Evolutionary conservation across 2,797 vertebrate species (phyloP).

Genomic region (Arnoldichthys spilopterus): DNA sequence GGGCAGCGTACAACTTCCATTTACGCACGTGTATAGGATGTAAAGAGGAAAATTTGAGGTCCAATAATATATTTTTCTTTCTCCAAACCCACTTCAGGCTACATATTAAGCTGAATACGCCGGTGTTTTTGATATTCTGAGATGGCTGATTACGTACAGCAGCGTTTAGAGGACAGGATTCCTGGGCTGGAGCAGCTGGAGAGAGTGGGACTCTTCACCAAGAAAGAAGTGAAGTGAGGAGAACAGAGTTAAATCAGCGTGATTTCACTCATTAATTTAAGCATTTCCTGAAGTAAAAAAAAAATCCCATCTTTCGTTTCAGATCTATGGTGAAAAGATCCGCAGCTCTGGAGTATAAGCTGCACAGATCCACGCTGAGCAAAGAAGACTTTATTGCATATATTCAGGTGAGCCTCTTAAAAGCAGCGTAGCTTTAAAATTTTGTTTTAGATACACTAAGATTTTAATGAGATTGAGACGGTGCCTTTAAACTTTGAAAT

Average conservation of each 20-base stretch:
- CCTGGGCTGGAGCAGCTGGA: conserved; percentile 92
- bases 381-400: conserved; percentile 95
- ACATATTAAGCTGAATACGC: neutral
- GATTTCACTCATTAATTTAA: no score
- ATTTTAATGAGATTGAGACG: neutral
- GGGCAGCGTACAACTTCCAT: neutral
- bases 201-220: conserved; percentile 90
- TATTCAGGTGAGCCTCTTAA: conserved; percentile 82
- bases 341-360: conserved; percentile 91
- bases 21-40: conserved; percentile 64
- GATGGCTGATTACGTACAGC: conserved; percentile 93
- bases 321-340: conserved; percentile 90
- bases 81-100: neutral
- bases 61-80: neutral
- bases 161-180: conserved; percentile 87
- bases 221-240: conserved; percentile 86
- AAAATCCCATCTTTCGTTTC: neutral
- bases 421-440: neutral
- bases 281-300: no score
- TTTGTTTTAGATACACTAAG: neutral
- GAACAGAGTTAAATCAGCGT: neutral
- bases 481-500: no score
- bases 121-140: no score
- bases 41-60: neutral
- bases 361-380: conserved; percentile 83